These are phyloP conservation scores for Astreopora myriophthalma DNA, from an alignment of 64 coral and sea anemone genomes.

Conservation along the genomic window DNA sequence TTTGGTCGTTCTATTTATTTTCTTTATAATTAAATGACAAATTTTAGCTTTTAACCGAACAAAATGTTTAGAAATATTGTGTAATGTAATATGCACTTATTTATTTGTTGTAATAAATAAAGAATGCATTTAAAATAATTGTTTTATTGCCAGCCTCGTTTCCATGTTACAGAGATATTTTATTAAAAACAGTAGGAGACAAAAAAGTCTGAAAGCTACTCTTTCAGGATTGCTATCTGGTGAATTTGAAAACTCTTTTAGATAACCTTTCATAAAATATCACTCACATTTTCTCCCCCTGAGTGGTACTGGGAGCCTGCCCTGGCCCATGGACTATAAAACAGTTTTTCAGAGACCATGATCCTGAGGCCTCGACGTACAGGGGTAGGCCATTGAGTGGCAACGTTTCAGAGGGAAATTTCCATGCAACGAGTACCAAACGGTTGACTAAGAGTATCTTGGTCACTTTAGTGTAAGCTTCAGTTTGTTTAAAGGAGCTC, in stretches of 20 bases:
- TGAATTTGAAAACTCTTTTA: not conserved
- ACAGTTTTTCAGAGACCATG: not conserved
- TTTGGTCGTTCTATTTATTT: not conserved
- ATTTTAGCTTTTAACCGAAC: not conserved
- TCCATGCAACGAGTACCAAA: not conserved
- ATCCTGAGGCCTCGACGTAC: not conserved
- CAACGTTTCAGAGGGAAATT: not conserved
- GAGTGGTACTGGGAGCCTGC: no score
- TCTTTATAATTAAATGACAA: not conserved
- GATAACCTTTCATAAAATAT: not conserved
- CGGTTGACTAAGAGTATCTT: not conserved
- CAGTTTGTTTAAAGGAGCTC: no score
- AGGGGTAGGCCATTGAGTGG: not conserved
- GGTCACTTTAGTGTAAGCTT: no score
- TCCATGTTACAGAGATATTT: not conserved
- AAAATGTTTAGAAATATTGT: not conserved
- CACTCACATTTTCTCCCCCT: constrained; percentile 10
- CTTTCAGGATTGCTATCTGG: not conserved
- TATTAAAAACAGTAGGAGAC: no score
- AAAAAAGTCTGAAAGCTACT: not conserved
- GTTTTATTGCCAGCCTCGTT: not conserved
- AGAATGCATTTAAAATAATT: not conserved
- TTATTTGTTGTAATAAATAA: not conserved
- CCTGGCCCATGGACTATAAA: no score
- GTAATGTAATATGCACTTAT: not conserved